A percentile compares a stretch with the other conserved stretches of the same genome.
phyloP scores from a whole-genome alignment of 2,797 vertebrate species.

The Artibeus jamaicensis region DNA sequence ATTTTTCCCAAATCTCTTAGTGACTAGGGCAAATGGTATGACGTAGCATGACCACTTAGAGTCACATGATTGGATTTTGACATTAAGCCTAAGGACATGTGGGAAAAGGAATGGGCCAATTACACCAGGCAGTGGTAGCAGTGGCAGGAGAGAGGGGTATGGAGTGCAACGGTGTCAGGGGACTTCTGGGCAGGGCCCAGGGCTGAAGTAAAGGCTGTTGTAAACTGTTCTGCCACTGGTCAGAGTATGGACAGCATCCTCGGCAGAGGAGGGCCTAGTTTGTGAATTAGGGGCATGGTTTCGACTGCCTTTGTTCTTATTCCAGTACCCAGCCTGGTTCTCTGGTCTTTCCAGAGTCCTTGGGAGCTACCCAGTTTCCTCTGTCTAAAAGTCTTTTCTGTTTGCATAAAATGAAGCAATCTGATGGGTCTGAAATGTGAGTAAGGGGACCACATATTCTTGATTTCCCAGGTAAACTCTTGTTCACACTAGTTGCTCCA shows the following conservation, averaged over 20 bases:
- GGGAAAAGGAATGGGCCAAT: not conserved
- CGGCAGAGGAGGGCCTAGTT: not conserved
- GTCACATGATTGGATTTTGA: not conserved
- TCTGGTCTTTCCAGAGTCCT: not conserved
- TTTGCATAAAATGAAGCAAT: not conserved
- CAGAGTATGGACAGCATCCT: fast-evolving
- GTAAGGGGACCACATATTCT: not conserved
- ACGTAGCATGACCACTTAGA: not conserved
- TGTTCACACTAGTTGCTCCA: not conserved
- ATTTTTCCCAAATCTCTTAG: not conserved
- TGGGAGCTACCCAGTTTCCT: not conserved
- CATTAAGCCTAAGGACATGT: not conserved
- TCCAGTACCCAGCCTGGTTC: not conserved
- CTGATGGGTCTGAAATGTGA: not conserved
- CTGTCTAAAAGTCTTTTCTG: not conserved
- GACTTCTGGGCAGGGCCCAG: too few relatives aligned
- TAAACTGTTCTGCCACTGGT: not conserved
- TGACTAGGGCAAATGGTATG: not conserved
- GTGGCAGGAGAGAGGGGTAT: not conserved
- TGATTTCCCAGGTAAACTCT: not conserved
- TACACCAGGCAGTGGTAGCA: not conserved
- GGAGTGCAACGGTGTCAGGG: fast-evolving
- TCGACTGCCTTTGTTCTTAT: not conserved
- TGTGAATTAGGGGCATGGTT: not conserved
- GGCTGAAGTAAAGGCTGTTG: not conserved